phyloP scores from a whole-genome alignment of 1,140 invertebrate genomes.

The Papilio dardanus region DNA sequence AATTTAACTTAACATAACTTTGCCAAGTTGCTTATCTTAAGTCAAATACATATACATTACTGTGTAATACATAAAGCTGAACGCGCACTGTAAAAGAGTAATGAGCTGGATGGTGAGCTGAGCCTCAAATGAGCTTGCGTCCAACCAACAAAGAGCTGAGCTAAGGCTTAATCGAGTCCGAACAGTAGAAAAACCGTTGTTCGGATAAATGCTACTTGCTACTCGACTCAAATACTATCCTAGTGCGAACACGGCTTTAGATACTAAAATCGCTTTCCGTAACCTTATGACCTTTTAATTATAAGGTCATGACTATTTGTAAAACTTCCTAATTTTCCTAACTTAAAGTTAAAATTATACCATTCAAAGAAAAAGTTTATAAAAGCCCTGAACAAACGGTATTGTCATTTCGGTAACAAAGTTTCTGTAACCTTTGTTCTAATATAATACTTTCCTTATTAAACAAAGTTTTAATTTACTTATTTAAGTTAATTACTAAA shows the following conservation, averaged over 20 bases:
- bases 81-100: neutral
- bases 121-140: too few species aligned
- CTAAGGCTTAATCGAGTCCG: too few species aligned
- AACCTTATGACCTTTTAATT: too few species aligned
- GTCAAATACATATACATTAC: neutral
- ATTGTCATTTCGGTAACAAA: neutral
- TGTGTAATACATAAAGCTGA: neutral
- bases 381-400: neutral
- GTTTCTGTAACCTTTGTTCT: neutral
- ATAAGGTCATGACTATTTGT: neutral
- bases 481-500: too few species aligned
- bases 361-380: constrained; percentile 2
- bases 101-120: too few species aligned
- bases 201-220: too few species aligned
- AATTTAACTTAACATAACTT: constrained; percentile 19
- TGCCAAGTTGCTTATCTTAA: constrained; percentile 7
- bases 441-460: neutral
- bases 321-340: neutral
- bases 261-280: too few species aligned
- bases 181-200: too few species aligned
- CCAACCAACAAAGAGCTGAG: too few species aligned
- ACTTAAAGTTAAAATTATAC: neutral
- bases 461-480: neutral
- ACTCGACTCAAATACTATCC: too few species aligned
- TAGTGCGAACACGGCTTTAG: too few species aligned